Evolutionary conservation across 1,140 invertebrate genomes (phyloP).

Genomic region (Parasteatoda tepidariorum): DNA sequence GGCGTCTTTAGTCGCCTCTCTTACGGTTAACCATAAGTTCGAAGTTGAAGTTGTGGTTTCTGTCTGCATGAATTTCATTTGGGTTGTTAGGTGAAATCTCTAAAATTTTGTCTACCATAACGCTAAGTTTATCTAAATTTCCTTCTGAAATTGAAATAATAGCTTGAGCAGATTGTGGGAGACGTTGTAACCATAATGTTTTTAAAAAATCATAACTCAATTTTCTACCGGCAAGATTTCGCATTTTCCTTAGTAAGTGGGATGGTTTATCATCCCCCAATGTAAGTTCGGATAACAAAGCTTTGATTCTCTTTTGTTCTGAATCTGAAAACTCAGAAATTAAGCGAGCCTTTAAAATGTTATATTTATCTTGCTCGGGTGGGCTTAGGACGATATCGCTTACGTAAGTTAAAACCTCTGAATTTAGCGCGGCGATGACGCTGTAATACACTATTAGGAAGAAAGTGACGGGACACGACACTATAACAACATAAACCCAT

Average conservation of each 20-base stretch:
- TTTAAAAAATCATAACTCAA: no score
- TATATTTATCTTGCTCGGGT: neutral
- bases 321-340: neutral
- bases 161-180: neutral
- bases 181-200: neutral
- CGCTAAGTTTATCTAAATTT: neutral
- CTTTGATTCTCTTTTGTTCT: neutral
- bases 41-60: no score
- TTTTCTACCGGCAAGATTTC: neutral
- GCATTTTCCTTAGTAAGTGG: neutral
- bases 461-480: no score
- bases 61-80: no score
- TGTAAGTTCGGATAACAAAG: neutral
- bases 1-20: no score
- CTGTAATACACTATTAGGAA: no score
- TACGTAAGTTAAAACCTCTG: neutral
- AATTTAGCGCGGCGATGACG: no score
- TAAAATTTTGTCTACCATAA: neutral
- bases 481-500: no score
- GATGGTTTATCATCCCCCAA: no score
- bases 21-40: no score
- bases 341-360: neutral
- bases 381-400: neutral
- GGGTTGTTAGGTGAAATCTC: no score
- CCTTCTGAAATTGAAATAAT: neutral